phyloP scores from a whole-genome alignment of 2,888 invertebrate species.

The Glomeris marginata region DNA sequence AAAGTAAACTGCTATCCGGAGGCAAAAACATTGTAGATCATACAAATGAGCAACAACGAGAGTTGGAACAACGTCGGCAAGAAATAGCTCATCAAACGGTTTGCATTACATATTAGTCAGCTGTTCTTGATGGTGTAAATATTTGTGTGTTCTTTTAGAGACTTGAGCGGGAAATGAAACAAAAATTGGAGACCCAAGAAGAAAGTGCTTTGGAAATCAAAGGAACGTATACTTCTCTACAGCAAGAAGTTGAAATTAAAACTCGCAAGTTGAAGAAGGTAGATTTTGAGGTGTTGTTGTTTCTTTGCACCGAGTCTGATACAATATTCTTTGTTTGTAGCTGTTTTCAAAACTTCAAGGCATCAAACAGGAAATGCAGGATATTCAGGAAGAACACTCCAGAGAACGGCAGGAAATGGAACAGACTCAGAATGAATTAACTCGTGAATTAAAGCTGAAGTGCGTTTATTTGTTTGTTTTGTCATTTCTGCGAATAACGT shows the following conservation, averaged over 20 bases:
- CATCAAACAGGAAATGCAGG: constrained; percentile 59
- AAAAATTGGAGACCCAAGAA: constrained; percentile 83
- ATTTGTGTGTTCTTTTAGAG: constrained; percentile 23
- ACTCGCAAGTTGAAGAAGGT: constrained; percentile 75
- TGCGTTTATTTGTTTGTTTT: constrained; percentile 36
- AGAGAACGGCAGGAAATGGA: constrained; percentile 83
- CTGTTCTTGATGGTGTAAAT: not conserved
- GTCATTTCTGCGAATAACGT: not conserved
- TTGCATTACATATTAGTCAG: constrained; percentile 9
- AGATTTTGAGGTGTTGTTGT: not conserved
- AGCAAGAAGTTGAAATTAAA: constrained; percentile 94
- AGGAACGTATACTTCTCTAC: constrained; percentile 77
- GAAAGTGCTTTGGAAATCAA: constrained; percentile 79
- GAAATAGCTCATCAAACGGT: constrained; percentile 83
- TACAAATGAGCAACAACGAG: constrained; percentile 82
- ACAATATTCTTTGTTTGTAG: constrained; percentile 21
- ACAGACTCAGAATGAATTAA: constrained; percentile 76
- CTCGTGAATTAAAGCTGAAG: constrained; percentile 74
- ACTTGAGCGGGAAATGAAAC: constrained; percentile 75
- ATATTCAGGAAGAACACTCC: constrained; percentile 74
- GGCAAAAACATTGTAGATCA: constrained; percentile 90
- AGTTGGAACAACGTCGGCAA: constrained; percentile 63
- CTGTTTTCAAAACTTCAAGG: constrained; percentile 66
- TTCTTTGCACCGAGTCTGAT: not conserved
- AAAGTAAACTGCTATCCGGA: constrained; percentile 85